phyloP scores from a whole-genome alignment of 1,140 invertebrate genomes.

The Drosophila oshimai region DNA sequence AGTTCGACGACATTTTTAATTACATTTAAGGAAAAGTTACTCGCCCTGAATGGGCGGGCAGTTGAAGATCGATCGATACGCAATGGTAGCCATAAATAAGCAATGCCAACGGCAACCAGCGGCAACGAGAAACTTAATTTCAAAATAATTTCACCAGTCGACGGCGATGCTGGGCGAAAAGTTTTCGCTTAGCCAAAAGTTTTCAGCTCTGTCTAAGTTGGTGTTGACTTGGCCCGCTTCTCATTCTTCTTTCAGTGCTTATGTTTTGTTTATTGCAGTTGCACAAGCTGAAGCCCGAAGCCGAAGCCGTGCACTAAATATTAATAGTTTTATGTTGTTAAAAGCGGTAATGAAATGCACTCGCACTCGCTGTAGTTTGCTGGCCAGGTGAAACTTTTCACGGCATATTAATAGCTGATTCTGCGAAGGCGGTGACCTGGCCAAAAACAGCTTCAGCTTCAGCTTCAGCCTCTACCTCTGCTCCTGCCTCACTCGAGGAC shows the following conservation, averaged over 20 bases:
- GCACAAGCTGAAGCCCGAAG: too few species aligned
- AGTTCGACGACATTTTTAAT: constrained; percentile 80
- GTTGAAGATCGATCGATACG: constrained; percentile 74
- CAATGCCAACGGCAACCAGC: constrained; percentile 47
- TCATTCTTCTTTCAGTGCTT: constrained; percentile 17
- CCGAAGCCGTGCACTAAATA: constrained; percentile 49
- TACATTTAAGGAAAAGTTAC: constrained; percentile 72
- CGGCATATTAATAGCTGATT: constrained; percentile 56
- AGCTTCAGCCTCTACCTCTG: too few species aligned
- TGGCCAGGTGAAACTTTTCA: constrained; percentile 39
- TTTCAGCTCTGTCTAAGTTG: constrained; percentile 45
- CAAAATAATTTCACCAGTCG: constrained; percentile 68
- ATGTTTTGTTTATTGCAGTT: constrained; percentile 66
- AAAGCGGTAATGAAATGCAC: constrained; percentile 75
- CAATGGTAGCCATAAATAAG: constrained; percentile 71
- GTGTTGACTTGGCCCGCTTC: constrained; percentile 39
- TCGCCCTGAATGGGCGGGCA: constrained; percentile 1
- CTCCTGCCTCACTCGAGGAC: constrained; percentile 50
- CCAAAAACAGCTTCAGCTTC: constrained; percentile 45
- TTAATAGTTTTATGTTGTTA: constrained; percentile 76
- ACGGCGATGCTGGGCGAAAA: constrained; percentile 28
- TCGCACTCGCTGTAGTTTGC: constrained; percentile 1
- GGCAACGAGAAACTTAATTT: constrained; percentile 70
- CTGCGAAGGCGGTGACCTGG: constrained; percentile 42
- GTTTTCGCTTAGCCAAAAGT: constrained; percentile 63